Conservation (phyloP, 2,888 invertebrate genomes). For the Leucania comma region DNA sequence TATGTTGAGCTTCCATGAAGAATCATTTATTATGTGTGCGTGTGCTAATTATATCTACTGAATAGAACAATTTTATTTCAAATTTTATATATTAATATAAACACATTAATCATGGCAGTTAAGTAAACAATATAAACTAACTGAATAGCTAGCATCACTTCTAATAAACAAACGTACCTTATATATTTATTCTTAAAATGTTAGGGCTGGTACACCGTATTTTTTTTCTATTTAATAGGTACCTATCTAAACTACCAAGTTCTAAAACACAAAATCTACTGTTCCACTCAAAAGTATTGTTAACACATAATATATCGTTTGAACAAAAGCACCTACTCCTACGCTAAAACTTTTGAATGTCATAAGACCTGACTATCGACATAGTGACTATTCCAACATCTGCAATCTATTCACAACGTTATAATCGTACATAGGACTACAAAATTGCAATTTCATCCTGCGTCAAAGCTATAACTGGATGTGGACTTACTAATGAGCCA, state of each 20-base stretch:
- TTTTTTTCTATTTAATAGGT: background rate
- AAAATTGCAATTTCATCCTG: background rate
- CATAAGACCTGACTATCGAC: background rate
- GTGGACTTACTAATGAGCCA: background rate
- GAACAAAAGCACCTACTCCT: background rate
- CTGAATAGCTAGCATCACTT: conserved; percentile 25
- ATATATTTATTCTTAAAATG: background rate
- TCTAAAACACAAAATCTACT: background rate
- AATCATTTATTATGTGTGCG: conserved; percentile 20
- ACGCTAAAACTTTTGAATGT: background rate
- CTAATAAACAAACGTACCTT: background rate
- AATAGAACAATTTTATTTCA: conserved; percentile 20
- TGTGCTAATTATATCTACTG: conserved; percentile 14
- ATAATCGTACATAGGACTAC: background rate
- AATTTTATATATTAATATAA: conserved; percentile 29
- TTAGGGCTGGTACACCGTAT: background rate
- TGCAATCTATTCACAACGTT: background rate
- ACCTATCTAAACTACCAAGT: background rate
- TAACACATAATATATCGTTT: background rate
- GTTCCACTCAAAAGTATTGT: background rate
- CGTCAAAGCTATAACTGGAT: background rate
- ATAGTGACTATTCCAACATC: background rate
- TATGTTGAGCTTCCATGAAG: conserved; percentile 32
- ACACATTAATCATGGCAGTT: conserved; percentile 31
- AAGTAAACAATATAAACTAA: conserved; percentile 26